These are phyloP conservation scores for Agonopterix alstromeriana DNA, from an alignment of 2,888 invertebrate genomes.

Conservation along the genomic window DNA sequence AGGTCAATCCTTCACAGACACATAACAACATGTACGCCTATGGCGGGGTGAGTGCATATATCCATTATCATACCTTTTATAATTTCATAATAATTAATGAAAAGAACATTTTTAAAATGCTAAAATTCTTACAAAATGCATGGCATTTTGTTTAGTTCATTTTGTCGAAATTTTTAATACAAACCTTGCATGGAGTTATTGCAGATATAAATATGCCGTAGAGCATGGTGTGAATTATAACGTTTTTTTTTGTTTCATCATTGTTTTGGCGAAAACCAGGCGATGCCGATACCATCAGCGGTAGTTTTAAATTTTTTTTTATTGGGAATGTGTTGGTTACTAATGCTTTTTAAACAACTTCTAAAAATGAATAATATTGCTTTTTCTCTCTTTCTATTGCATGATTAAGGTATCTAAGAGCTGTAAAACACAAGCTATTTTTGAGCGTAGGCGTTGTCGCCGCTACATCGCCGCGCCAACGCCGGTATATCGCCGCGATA, in stretches of 20 bases:
- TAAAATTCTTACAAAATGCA: background rate
- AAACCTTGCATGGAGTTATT: slow-evolving; percentile 22
- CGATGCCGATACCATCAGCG: slow-evolving; percentile 82
- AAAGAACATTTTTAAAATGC: too few species aligned
- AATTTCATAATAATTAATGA: too few species aligned
- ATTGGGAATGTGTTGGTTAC: slow-evolving; percentile 32
- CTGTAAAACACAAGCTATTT: background rate
- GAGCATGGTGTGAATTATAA: slow-evolving; percentile 59
- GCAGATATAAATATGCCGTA: slow-evolving; percentile 25
- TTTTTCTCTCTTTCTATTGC: background rate
- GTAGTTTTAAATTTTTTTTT: slow-evolving; percentile 71
- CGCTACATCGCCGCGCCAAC: too few species aligned
- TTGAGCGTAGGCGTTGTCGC: background rate
- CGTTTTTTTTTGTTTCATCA: slow-evolving; percentile 65
- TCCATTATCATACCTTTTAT: too few species aligned
- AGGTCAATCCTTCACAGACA: slow-evolving; percentile 99
- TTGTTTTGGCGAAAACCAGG: slow-evolving; percentile 75
- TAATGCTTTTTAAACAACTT: background rate
- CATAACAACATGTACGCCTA: slow-evolving; percentile 99
- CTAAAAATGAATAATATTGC: background rate
- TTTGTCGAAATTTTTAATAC: background rate
- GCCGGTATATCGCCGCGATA: too few species aligned
- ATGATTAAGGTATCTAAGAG: too few species aligned
- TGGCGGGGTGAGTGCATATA: slow-evolving; percentile 85
- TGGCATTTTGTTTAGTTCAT: background rate